Conservation (phyloP, 2,888 invertebrate species). For the Macaria liturata region DNA sequence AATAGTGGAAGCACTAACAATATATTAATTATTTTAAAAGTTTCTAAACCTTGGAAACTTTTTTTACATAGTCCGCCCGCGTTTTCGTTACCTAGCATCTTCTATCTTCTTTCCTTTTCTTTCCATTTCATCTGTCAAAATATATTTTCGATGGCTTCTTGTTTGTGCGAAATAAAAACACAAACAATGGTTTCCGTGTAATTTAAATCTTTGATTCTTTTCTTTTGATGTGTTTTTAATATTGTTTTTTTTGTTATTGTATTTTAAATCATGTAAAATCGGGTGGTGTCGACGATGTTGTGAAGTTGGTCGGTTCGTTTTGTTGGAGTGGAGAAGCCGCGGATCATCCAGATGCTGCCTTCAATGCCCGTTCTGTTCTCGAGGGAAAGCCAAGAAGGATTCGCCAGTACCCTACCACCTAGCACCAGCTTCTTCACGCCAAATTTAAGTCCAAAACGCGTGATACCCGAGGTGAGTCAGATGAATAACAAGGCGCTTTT, state of each 20-base stretch:
- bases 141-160: conserved; percentile 54
- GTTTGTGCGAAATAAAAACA: conserved; percentile 57
- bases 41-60: neutral
- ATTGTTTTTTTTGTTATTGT: too few species aligned
- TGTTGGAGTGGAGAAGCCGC: conserved; percentile 27
- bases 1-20: too few species aligned
- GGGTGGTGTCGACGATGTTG: conserved; percentile 40
- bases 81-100: neutral
- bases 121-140: conserved; percentile 22
- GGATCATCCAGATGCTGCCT: conserved; percentile 75
- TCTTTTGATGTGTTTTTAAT: conserved; percentile 44
- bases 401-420: conserved; percentile 73
- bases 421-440: conserved; percentile 70
- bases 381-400: conserved; percentile 78
- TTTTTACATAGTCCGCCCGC: conserved; percentile 3
- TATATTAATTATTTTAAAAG: too few species aligned
- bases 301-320: conserved; percentile 50
- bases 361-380: conserved; percentile 79
- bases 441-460: conserved; percentile 54
- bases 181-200: conserved; percentile 46
- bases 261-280: conserved; percentile 56
- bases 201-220: conserved; percentile 43
- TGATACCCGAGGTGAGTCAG: conserved; percentile 66
- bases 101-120: conserved; percentile 4
- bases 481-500: conserved; percentile 26